Conservation (phyloP, 2,888 invertebrate genomes). For the Fissipunctia ypsillon region DNA sequence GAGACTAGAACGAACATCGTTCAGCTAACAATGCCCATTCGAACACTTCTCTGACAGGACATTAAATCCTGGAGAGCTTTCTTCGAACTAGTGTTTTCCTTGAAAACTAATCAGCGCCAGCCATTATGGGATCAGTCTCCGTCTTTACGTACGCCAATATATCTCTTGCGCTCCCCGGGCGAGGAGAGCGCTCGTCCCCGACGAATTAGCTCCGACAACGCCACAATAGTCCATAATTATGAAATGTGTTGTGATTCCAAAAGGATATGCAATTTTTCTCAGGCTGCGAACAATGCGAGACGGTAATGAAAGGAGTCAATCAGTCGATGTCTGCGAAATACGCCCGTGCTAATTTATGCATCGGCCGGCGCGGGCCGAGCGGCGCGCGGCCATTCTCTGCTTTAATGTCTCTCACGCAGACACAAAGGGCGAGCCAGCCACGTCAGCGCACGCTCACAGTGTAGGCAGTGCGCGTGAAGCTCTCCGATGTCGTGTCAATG, state of each 20-base stretch:
- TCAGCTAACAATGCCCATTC: constrained; percentile 68
- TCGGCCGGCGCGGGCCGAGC: constrained; percentile 68
- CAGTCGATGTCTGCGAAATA: constrained; percentile 87
- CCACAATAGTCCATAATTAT: constrained; percentile 91
- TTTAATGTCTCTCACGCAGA: constrained; percentile 75
- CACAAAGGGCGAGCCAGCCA: constrained; percentile 82
- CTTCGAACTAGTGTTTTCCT: constrained; percentile 85
- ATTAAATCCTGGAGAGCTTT: constrained; percentile 80
- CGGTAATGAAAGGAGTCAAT: constrained; percentile 90
- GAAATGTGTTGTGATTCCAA: constrained; percentile 89
- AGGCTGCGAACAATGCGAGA: constrained; percentile 85
- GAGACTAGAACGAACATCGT: constrained; percentile 49
- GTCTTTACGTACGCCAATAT: constrained; percentile 82
- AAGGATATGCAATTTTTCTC: constrained; percentile 87
- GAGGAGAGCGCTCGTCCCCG: constrained; percentile 80
- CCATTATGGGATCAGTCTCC: constrained; percentile 81
- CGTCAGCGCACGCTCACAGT: constrained; percentile 57
- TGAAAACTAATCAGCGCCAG: constrained; percentile 87
- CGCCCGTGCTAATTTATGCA: constrained; percentile 87
- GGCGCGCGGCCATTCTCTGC: constrained; percentile 70
- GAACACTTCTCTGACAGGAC: constrained; percentile 73
- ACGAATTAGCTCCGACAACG: constrained; percentile 86
- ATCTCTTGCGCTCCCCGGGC: constrained; percentile 79
- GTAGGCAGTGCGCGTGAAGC: constrained; percentile 34
- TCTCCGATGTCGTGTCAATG: constrained; percentile 50